These are phyloP conservation scores for Neoniphon sammara DNA, from an alignment of 2,797 vertebrate genomes.

Conservation along the genomic window DNA sequence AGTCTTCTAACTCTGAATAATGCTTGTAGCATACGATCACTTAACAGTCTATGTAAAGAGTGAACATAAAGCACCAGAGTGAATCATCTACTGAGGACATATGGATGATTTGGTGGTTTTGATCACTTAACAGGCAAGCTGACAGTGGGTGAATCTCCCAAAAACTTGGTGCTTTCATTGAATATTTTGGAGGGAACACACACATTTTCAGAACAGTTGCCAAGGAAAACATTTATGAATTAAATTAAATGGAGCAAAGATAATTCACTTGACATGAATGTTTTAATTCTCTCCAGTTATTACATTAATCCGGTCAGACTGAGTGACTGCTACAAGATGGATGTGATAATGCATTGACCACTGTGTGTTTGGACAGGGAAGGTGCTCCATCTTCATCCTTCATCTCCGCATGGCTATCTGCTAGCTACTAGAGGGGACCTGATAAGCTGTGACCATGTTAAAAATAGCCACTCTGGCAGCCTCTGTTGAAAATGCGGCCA, in stretches of 20 bases:
- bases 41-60: no score
- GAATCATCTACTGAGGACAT: no score
- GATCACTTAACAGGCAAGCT: no score
- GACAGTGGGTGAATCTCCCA: no score
- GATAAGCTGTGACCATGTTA: constrained; percentile 56
- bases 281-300: no score
- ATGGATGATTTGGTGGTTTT: no score
- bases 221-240: background rate
- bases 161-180: no score
- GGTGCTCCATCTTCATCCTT: background rate
- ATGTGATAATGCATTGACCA: background rate
- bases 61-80: no score
- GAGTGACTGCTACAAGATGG: background rate
- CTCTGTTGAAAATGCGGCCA: constrained; percentile 61
- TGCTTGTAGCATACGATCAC: no score
- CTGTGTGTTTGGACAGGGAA: background rate
- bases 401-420: constrained; percentile 5
- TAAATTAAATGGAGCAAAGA: background rate
- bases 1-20: no score
- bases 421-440: constrained; percentile 36
- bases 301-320: background rate
- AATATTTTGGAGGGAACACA: no score
- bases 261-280: no score
- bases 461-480: constrained; percentile 66
- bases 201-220: background rate